Evolutionary conservation across 2,797 vertebrate species (phyloP), one percentile per base, ranked within the genome.

Genomic region (Macrochelys suwanniensis): DNA sequence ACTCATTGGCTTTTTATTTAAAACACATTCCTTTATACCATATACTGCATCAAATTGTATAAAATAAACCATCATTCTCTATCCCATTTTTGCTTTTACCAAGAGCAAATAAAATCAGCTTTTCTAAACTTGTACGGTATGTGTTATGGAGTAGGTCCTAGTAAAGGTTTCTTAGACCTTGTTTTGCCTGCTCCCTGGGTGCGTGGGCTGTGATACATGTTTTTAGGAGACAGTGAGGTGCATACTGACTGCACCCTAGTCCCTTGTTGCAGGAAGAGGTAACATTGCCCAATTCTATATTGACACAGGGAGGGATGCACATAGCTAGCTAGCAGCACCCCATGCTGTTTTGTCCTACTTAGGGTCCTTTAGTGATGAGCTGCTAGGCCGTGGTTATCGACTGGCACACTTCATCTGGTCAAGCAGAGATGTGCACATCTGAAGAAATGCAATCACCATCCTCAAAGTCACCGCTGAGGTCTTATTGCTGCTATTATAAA

Each of bases 1-100:
- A 96, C 94, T 37, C 5, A 21, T 68, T 97, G 94, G 97, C 95
- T 97, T 97, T 97, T 97, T 97, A 96, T 97, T 97, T 97, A 97
- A 96, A 94, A 96, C 94, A 94, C 95, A 84, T 97, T 97, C 95
- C 96, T 97, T 97, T 97, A 95, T 96, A 97, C 97, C 95, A 96
- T 94, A 95, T 93, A 97, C 96, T 96, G 94, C 96, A 96, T 96
- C 96, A 93, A 91, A 96, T 94, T 96, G 96, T 97, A 95, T 96
- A 96, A 97, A 96, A 95, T 90, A 94, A 37, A 21, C 65, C 19
- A 68, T n/a, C 8, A 19, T n/a, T 96, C 95, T 95, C 97, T 97
- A 88, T 97, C 97, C 97, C 97, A 89, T 95, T 96, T 96, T 97
- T 96, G 96, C 96, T 96, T 91, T 3, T 96, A 96, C 97, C 93